Base-by-base conservation (phyloP, 2,113 vertebrate genomes). In the Siniperca knerii region DNA sequence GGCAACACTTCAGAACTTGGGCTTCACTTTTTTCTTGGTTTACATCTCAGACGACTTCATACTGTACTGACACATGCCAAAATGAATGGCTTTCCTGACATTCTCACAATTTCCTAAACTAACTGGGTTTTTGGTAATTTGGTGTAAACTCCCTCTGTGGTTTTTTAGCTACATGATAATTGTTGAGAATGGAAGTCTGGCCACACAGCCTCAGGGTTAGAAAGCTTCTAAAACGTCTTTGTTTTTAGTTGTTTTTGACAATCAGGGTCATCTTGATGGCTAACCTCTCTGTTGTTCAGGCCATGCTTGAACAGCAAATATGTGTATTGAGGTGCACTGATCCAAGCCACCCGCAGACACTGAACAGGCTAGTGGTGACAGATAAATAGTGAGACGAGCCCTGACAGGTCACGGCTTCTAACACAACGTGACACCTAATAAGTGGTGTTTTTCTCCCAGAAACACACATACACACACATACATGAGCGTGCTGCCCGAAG, bases 191-290 rank as follows among this genome's bases (percentile, higher is more conserved):
- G 74, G 61, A 66, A 23, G 79, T 83, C 66, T 81, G 82, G 58
- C 64, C 54, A 29, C 77, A 2, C 15, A 55, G 86, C 89, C 82
- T 0, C 40, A 58, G 84, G 83, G 46, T 79, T 25, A 50, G 52
- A 86, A 86, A 74, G 78, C 76, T 75, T 86, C 87, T 81, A 70
- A 85, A 92, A 82, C 44, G 72, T 90, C 82, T 91, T 86, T 83
- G 83, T 86, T 40, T 91, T 77, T 83, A 64, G 71, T 76, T 87
- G 78, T 74, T 75, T 89, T 79, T 89, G 81, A 91, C 91, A 91
- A 90, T 88, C 79, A 69, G 86, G 89, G 91, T 92, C 90, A 95
- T 94, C 92, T 93, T 70, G 88, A 89, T 81, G 85, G 52, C 75
- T 89, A 91, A 94, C 89, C 92, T 81, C 79, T 75, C 62, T 76